Conservation (phyloP, 1,140 invertebrate genomes). For the Mya arenaria region DNA sequence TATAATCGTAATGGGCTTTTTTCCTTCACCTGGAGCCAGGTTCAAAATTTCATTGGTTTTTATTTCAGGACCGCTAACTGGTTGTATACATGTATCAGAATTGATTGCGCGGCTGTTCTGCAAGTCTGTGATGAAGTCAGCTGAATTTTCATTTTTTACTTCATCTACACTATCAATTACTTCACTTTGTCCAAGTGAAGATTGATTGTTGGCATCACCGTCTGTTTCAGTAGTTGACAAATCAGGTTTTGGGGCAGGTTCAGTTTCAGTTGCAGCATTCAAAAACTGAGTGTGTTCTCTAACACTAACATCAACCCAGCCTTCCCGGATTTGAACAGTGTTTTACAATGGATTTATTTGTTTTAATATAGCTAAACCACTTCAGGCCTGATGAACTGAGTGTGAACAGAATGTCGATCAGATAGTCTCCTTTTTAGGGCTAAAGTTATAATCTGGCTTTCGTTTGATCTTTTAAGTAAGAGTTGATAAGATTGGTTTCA, state of each 20-base stretch:
- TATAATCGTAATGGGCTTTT: not conserved
- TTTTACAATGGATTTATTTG: not conserved
- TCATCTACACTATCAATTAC: constrained; percentile 22
- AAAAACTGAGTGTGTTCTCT: not conserved
- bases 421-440: constrained; percentile 41
- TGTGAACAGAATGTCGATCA: constrained; percentile 23
- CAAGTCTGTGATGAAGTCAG: constrained; percentile 8
- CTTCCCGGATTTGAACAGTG: not conserved
- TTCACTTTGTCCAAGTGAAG: not conserved
- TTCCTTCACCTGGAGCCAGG: constrained; percentile 7
- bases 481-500: not conserved
- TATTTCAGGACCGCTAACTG: constrained; percentile 33
- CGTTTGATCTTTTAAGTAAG: not conserved
- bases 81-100: constrained; percentile 28
- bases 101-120: constrained; percentile 19
- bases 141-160: constrained; percentile 24
- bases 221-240: not conserved
- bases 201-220: not conserved
- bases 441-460: constrained; percentile 39
- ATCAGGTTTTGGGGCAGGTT: not conserved
- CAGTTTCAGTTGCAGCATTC: not conserved
- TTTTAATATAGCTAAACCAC: constrained; percentile 12
- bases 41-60: constrained; percentile 36
- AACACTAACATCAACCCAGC: constrained; percentile 4
- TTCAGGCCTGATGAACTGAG: constrained; percentile 21